Percentiles rank a stretch among this genome's conserved stretches.
phyloP scores from a whole-genome alignment of 92 coral and sea anemone species.

The Scolanthus callimorphus region DNA sequence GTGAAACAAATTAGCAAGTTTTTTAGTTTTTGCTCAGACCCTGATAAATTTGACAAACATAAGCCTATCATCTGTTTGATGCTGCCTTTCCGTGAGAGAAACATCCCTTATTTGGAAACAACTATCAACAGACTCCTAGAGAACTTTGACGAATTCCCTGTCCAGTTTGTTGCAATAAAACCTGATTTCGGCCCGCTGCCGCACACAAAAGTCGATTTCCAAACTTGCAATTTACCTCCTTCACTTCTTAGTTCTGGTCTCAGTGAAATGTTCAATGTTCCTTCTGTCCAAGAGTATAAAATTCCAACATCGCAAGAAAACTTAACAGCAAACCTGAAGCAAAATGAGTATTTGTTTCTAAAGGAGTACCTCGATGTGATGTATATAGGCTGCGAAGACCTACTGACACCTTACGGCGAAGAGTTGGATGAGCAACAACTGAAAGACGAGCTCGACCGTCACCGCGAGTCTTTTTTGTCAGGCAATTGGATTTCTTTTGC shows the following conservation, averaged over 20 bases:
- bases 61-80: constrained; percentile 75
- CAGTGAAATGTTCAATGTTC: constrained; percentile 20
- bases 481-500: constrained; percentile 73
- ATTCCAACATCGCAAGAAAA: constrained; percentile 77
- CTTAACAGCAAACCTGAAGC: constrained; percentile 31
- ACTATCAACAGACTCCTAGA: constrained; percentile 64
- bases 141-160: constrained; percentile 58
- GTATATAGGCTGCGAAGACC: constrained; percentile 69
- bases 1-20: constrained; percentile 61
- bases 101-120: constrained; percentile 46
- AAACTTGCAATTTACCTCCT: constrained; percentile 36
- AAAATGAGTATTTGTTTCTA: constrained; percentile 55
- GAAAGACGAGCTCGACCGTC: constrained; percentile 45
- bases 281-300: constrained; percentile 30
- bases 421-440: constrained; percentile 38
- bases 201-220: constrained; percentile 12
- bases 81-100: constrained; percentile 51
- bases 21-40: constrained; percentile 73
- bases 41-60: constrained; percentile 78
- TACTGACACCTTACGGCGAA: constrained; percentile 23
- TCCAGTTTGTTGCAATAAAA: constrained; percentile 44
- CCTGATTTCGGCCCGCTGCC: constrained; percentile 17
- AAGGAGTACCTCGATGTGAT: constrained; percentile 63
- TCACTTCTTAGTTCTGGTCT: constrained; percentile 52
- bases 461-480: constrained; percentile 67